Base-by-base conservation (phyloP, 2,797 vertebrate genomes). In the Alcedo quadribrachys region DNA sequence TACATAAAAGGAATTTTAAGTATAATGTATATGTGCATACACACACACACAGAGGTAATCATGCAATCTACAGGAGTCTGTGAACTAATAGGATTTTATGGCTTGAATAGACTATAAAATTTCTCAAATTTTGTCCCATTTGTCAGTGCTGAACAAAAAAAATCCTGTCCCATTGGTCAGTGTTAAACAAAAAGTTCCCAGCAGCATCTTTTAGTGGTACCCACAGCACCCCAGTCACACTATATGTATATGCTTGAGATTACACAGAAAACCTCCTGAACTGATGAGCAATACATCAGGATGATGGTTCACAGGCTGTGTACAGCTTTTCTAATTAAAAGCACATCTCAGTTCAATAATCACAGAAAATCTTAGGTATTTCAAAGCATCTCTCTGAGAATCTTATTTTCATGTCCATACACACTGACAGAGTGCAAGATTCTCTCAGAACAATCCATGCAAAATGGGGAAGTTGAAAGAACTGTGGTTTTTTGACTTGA, bases 181-280 rank as follows among this genome's bases (percentile, higher is more conserved):
- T 75, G 89, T 42, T 65, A 61, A 87, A 82, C 61, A 80, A 70
- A 63, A 67, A 65, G 40, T 46, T 76, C 46, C 60, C 18, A 22
- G 61, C 8, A 2, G n/a, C 46, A 30, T 25, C 76, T 61, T 46
- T 60, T 37, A 75, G 37, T 6, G 2, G 46, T 50, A 87, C 62
- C 30, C 58, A 32, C 12, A 48, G 66, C 2, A 5, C 45, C 11
- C 1, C 0, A 8, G n/a, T 15, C 42, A 50, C 6, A 2, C 48
- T 35, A 33, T 25, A 18, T 25, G 22, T 1, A 0, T 21, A 13
- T 22, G 33, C 54, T 61, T 33, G 37, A 71, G 55, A 55, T 53
- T 30, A 69, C 25, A 67, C 48, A 70, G 51, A 68, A 37, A 63
- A 53, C 17, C 42, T 71, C 54, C 66, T 63, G 66, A 75, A 62